These are phyloP conservation scores for Mus musculus DNA, from an alignment of 2,113 vertebrate species.

Conservation along the genomic window GRCm39 chr1:90402501-90403000, in stretches of 20 bases:
- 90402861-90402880: constrained; percentile 52
- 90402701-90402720: background rate
- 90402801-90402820: background rate
- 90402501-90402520: background rate
- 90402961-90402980: constrained; percentile 67
- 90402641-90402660: background rate
- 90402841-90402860: background rate
- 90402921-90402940: background rate
- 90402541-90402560: background rate
- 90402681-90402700: rapidly evolving
- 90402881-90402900: constrained; percentile 33
- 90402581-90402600: background rate
- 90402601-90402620: background rate
- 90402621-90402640: background rate
- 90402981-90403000: background rate
- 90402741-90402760: background rate
- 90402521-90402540: background rate
- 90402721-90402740: background rate
- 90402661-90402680: rapidly evolving
- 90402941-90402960: background rate
- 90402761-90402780: constrained; percentile 25
- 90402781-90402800: background rate
- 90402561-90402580: background rate
- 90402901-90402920: constrained; percentile 9
- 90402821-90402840: background rate